These are phyloP conservation scores for Dermochelys coriacea DNA, from an alignment of 2,797 vertebrate genomes.

Conservation along the genomic window DNA sequence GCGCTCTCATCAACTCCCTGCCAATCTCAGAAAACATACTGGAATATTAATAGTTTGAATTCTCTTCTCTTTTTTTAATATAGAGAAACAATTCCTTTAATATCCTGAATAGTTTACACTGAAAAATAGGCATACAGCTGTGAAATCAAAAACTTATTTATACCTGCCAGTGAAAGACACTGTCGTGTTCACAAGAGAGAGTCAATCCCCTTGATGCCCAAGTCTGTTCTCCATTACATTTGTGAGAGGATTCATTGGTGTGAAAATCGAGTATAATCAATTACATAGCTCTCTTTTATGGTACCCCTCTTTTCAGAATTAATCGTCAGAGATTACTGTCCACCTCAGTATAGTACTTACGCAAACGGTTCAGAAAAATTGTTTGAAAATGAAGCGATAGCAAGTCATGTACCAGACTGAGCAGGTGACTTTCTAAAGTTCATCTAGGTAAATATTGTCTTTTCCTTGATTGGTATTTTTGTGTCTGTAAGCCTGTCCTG, in stretches of 20 bases:
- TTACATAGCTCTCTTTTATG: neutral
- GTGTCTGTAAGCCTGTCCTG: neutral
- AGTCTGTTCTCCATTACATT: neutral
- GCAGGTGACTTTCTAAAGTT: neutral
- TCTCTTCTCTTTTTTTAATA: neutral
- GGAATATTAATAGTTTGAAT: neutral
- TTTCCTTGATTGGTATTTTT: neutral
- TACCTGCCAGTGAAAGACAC: neutral
- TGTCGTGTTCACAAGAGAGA: neutral
- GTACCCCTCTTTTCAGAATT: neutral
- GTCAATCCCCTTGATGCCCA: neutral
- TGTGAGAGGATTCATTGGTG: neutral
- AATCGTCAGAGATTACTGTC: neutral
- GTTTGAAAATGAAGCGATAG: neutral
- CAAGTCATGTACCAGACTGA: fast-evolving
- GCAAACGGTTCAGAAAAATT: neutral
- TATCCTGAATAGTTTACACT: neutral
- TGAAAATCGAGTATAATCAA: neutral
- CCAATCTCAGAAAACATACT: neutral
- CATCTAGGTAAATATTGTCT: neutral
- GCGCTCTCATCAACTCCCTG: neutral
- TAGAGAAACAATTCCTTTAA: neutral
- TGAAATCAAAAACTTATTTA: neutral
- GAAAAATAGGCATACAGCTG: neutral
- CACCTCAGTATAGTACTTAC: fast-evolving